Conservation (phyloP, 1,140 invertebrate species). For the Frieseomelitta varia region DNA sequence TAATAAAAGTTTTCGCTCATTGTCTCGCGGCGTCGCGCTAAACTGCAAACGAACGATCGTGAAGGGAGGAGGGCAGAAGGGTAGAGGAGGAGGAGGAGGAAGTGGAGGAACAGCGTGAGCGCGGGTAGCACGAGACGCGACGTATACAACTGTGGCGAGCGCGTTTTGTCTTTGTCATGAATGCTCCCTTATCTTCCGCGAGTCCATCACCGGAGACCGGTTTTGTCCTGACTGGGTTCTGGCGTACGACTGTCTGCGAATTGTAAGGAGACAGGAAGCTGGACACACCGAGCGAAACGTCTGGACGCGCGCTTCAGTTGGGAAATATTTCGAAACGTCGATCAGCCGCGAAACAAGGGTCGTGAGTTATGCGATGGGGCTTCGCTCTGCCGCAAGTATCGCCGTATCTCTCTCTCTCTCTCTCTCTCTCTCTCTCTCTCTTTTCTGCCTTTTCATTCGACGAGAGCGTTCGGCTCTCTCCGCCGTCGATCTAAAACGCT, state of each 20-base stretch:
- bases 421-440: conserved; percentile 28
- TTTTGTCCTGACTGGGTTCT: conserved; percentile 71
- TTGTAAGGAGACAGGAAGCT: conserved; percentile 80
- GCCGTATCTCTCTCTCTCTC: conserved; percentile 20
- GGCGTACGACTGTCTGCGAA: conserved; percentile 74
- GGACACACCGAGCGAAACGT: conserved; percentile 70
- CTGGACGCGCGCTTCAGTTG: conserved; percentile 74
- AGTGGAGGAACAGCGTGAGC: conserved; percentile 14
- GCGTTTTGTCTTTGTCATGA: conserved; percentile 81
- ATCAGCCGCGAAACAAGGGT: conserved; percentile 69
- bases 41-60: conserved; percentile 56
- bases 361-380: conserved; percentile 57
- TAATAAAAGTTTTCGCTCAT: conserved; percentile 72
- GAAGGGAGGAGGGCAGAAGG: conserved; percentile 3
- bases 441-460: not conserved
- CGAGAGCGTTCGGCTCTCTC: not conserved
- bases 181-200: conserved; percentile 79
- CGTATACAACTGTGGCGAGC: conserved; percentile 25
- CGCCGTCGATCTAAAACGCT: not conserved
- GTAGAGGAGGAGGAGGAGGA: conserved; percentile 27
- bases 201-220: conserved; percentile 77
- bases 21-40: conserved; percentile 56
- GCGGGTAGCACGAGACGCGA: conserved; percentile 32
- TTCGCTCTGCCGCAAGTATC: conserved; percentile 43
- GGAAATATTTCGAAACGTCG: conserved; percentile 75